Evolutionary conservation across 2,797 vertebrate species (phyloP).

Genomic region (Crocodylus rhombifer): DNA sequence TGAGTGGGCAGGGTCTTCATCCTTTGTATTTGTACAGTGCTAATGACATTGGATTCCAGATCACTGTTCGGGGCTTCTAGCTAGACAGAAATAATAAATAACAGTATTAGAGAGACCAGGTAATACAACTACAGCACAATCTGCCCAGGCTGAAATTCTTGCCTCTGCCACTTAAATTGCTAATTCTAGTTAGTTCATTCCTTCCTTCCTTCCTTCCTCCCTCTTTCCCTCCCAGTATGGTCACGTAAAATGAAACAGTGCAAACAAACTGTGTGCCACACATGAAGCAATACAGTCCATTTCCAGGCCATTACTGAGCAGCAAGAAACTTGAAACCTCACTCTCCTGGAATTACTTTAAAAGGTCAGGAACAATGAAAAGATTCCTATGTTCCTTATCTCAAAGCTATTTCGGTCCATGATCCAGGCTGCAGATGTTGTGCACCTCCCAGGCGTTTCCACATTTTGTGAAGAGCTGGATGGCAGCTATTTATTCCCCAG

Average conservation of each 20-base stretch:
- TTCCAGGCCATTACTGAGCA: not conserved
- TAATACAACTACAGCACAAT: not conserved
- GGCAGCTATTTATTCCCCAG: not conserved
- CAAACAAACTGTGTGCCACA: not conserved
- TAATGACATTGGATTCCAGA: not conserved
- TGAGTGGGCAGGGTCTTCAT: not conserved
- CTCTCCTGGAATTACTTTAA: not conserved
- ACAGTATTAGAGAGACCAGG: not conserved
- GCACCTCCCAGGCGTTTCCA: slow-evolving; percentile 29
- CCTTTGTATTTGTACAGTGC: not conserved
- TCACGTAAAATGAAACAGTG: not conserved
- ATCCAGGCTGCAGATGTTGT: not conserved
- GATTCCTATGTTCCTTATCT: not conserved
- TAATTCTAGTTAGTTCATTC: not conserved
- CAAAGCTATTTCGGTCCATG: slow-evolving; percentile 35
- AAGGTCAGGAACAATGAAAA: not conserved
- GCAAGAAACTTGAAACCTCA: not conserved
- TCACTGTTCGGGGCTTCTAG: not conserved
- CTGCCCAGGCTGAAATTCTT: not conserved
- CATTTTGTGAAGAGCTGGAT: not conserved
- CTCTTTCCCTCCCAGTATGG: not conserved
- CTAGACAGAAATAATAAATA: not conserved
- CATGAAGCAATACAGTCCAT: accelerated
- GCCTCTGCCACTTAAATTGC: accelerated
- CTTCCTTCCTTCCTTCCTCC: too few species aligned